Conservation (phyloP, 37 sponge, comb jelly and placozoan species). For the Halisarca cf. caerulea region DNA sequence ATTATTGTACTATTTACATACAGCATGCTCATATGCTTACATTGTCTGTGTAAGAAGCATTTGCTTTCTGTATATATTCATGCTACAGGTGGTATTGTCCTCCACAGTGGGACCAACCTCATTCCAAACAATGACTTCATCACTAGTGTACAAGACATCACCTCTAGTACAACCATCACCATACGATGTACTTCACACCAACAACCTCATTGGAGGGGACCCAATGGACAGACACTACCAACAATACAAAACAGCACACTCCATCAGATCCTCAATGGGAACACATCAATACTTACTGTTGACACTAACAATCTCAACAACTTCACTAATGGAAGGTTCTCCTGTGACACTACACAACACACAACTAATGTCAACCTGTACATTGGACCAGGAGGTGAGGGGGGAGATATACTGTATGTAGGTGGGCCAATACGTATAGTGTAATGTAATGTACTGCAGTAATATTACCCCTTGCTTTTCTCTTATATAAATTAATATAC, state of each 20-base stretch:
- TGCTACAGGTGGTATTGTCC: constrained; percentile 24
- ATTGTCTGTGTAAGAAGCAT: no score
- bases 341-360: background rate
- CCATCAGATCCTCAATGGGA: constrained; percentile 15
- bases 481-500: no score
- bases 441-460: no score
- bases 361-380: no score
- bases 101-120: background rate
- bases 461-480: no score
- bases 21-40: no score
- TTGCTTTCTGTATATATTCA: no score
- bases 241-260: background rate
- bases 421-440: no score
- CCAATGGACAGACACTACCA: constrained; percentile 1
- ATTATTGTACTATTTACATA: no score
- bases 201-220: background rate
- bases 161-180: background rate
- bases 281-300: background rate
- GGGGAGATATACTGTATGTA: no score
- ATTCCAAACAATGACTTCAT: constrained; percentile 18
- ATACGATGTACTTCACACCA: background rate
- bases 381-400: no score
- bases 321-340: constrained; percentile 20
- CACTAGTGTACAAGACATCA: background rate
- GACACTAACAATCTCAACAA: background rate